Percentiles rank a stretch among this genome's conserved stretches.
phyloP scores from a whole-genome alignment of 1,140 invertebrate genomes.

The Aphelinus atriplicis region DNA sequence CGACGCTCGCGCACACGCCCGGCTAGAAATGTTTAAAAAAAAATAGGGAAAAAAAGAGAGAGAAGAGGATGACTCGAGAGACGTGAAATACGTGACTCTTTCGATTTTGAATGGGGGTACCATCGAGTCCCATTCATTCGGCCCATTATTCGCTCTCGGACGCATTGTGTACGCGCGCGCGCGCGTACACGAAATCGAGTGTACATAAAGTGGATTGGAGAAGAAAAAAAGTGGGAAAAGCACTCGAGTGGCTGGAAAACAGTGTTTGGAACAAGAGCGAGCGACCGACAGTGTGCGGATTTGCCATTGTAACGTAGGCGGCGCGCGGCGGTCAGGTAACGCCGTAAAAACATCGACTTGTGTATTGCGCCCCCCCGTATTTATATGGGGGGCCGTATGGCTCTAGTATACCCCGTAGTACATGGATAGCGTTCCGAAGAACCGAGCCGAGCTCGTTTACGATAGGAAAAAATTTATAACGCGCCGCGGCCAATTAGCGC shows the following conservation, averaged over 20 bases:
- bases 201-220: not conserved
- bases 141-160: not conserved
- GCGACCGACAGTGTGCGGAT: not conserved
- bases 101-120: not conserved
- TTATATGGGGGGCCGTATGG: conserved; percentile 7
- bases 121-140: not conserved
- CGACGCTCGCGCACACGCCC: not conserved
- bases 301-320: no score
- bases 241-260: not conserved
- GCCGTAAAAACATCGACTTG: conserved; percentile 10
- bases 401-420: not conserved
- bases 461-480: conserved; percentile 20
- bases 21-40: conserved; percentile 10
- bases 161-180: no score
- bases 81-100: not conserved
- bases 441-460: not conserved
- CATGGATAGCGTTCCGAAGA: not conserved
- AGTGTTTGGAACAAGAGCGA: no score
- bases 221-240: not conserved
- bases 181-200: not conserved
- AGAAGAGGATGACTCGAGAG: no score
- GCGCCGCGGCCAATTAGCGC: conserved; percentile 8
- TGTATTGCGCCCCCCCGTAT: not conserved
- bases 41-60: not conserved
- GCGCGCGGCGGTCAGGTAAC: conserved; percentile 4